These are phyloP conservation scores for Labeo calbasu DNA, from an alignment of 2,797 vertebrate genomes.

Conservation along the genomic window DNA sequence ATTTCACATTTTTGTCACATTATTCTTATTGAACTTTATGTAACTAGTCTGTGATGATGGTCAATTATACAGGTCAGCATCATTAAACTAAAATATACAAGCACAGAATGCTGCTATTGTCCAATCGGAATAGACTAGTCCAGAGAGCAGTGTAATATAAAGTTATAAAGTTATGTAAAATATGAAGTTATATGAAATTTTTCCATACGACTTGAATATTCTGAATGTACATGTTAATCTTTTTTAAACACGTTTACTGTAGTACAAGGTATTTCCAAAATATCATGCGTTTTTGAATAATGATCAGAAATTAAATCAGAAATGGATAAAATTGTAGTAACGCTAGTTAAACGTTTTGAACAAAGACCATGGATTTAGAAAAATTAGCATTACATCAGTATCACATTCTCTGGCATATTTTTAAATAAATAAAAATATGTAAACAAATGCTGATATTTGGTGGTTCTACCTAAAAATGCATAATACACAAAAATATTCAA, in stretches of 20 bases:
- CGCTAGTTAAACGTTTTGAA: no score
- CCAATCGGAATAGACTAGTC: not conserved
- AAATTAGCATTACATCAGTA: not conserved
- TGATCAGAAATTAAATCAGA: not conserved
- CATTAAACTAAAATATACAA: not conserved
- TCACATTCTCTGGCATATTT: not conserved
- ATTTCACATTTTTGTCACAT: constrained; percentile 56
- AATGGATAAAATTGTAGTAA: no score
- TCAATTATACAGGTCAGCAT: not conserved
- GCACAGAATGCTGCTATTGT: not conserved
- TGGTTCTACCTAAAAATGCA: not conserved
- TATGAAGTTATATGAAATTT: not conserved
- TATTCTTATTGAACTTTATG: not conserved
- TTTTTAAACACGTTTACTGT: no score
- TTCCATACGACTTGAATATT: not conserved
- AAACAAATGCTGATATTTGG: not conserved
- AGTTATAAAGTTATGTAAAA: not conserved
- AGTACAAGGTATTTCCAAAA: not conserved
- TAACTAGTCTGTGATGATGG: not conserved
- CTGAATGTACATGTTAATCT: not conserved
- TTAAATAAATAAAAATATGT: not conserved
- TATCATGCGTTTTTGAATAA: not conserved
- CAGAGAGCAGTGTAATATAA: not conserved
- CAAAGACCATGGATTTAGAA: no score
- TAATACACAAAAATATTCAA: not conserved